These are phyloP conservation scores for Thamnaconus septentrionalis DNA, from an alignment of 2,113 vertebrate species.

Conservation along the genomic window DNA sequence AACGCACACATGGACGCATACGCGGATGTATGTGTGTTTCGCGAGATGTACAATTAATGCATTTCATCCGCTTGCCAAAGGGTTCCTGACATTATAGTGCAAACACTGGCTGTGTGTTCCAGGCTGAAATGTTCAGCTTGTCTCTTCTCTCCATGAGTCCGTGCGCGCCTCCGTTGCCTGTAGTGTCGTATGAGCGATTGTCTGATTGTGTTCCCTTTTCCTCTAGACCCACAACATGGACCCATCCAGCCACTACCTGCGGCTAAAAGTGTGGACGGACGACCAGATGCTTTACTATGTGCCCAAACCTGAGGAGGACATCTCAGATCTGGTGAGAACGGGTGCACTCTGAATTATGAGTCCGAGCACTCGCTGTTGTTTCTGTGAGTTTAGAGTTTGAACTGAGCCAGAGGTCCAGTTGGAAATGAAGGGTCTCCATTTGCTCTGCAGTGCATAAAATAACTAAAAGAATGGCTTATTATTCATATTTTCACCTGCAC, in stretches of 20 bases:
- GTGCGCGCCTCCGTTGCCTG: no score
- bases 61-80: no score
- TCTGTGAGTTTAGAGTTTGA: background rate
- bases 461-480: conserved; percentile 27
- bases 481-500: conserved; percentile 5
- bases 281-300: conserved; percentile 82
- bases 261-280: conserved; percentile 84
- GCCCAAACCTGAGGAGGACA: conserved; percentile 89
- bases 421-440: conserved; percentile 25
- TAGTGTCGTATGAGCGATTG: no score
- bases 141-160: no score
- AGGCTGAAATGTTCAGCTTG: no score
- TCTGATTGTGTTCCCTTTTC: conserved; percentile 1
- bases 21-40: background rate
- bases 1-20: conserved; percentile 6
- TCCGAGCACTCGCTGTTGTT: background rate
- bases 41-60: no score
- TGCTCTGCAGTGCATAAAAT: conserved; percentile 36
- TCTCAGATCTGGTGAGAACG: conserved; percentile 90
- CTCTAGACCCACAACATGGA: conserved; percentile 85
- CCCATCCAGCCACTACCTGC: conserved; percentile 82
- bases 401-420: conserved; percentile 1
- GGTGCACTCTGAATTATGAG: background rate
- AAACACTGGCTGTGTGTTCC: no score
- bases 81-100: no score